phyloP scores from a whole-genome alignment of 1,140 invertebrate species.

The Aphelenchoides avenae region DNA sequence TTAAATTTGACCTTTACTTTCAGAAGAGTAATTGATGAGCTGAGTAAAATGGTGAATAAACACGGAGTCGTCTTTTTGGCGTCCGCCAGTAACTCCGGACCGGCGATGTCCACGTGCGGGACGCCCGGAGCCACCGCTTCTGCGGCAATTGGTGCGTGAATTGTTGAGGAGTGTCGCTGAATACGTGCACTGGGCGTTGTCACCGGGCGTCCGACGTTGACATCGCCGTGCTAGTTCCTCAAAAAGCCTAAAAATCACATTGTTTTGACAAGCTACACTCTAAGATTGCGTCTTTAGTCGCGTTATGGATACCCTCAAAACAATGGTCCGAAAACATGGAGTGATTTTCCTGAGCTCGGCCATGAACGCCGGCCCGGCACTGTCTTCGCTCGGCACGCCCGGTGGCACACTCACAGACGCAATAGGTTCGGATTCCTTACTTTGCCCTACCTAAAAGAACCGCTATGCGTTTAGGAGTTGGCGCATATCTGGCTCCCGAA shows the following conservation, averaged over 20 bases:
- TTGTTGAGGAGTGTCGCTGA: too few species aligned
- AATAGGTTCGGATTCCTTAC: conserved; percentile 74
- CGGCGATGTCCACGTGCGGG: too few species aligned
- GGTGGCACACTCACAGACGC: conserved; percentile 82
- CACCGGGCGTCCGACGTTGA: too few species aligned
- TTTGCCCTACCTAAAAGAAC: conserved; percentile 48
- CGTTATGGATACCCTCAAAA: conserved; percentile 76
- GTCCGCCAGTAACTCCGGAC: too few species aligned
- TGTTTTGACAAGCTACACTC: too few species aligned
- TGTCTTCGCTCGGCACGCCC: conserved; percentile 85
- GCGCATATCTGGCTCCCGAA: conserved; percentile 89
- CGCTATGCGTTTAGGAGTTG: conserved; percentile 69
- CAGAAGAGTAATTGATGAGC: background rate
- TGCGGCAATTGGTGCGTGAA: too few species aligned
- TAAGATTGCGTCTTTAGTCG: too few species aligned
- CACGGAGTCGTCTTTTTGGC: conserved; percentile 60
- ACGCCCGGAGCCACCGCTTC: too few species aligned
- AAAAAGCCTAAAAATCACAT: too few species aligned
- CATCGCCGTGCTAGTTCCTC: too few species aligned
- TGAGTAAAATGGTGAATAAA: conserved; percentile 22
- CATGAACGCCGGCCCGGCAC: conserved; percentile 87
- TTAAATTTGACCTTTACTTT: background rate
- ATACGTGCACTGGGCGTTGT: too few species aligned
- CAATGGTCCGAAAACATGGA: conserved; percentile 85
- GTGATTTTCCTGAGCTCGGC: conserved; percentile 85